Conservation (phyloP, 1,140 invertebrate species). For the Bombus balteatus region DNA sequence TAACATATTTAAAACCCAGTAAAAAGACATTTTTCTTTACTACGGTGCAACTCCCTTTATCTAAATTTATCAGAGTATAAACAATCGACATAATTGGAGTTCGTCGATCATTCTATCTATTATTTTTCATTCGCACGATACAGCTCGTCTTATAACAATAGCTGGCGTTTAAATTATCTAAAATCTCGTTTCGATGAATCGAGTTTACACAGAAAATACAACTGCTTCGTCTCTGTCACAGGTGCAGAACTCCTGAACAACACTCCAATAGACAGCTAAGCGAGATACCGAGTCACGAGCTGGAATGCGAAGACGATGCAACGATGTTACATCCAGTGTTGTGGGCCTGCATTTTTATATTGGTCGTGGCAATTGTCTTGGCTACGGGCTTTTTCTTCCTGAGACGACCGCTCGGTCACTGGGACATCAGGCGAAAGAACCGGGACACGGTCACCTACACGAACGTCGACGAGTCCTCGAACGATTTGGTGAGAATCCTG, state of each 20-base stretch:
- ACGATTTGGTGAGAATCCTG: slow-evolving; percentile 80
- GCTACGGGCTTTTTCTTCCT: slow-evolving; percentile 67
- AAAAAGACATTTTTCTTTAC: background rate
- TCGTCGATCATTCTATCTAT: background rate
- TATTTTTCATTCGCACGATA: background rate
- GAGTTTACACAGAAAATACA: background rate
- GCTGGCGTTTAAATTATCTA: background rate
- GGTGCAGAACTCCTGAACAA: slow-evolving; percentile 72
- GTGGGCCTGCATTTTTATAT: slow-evolving; percentile 71
- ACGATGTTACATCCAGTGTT: slow-evolving; percentile 67
- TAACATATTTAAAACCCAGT: background rate
- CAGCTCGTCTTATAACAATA: too few species aligned
- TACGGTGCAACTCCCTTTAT: rapidly evolving
- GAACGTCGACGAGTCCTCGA: slow-evolving; percentile 78
- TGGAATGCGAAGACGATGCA: slow-evolving; percentile 69
- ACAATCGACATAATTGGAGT: background rate
- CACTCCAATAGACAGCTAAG: slow-evolving; percentile 66
- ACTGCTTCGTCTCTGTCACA: slow-evolving; percentile 40
- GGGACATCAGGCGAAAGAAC: slow-evolving; percentile 71
- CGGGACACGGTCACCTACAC: slow-evolving; percentile 78
- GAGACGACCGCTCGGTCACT: slow-evolving; percentile 72
- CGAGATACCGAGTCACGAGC: slow-evolving; percentile 72
- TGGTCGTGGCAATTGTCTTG: slow-evolving; percentile 65
- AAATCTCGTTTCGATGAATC: background rate
- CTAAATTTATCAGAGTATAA: background rate